phyloP scores from a whole-genome alignment of 2,113 vertebrate species.

The Crotophaga sulcirostris region DNA sequence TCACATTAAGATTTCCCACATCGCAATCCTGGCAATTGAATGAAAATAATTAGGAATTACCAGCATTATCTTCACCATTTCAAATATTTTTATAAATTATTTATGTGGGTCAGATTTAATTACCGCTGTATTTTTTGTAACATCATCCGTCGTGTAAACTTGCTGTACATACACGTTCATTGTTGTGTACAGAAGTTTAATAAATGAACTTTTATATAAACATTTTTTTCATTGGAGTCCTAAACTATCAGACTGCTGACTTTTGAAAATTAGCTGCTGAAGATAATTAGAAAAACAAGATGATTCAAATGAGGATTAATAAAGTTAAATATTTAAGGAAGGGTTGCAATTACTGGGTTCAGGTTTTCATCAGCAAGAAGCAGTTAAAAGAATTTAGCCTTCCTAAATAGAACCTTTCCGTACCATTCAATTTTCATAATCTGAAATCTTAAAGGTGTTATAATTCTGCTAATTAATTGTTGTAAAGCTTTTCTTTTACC shows the following conservation, averaged over 20 bases:
- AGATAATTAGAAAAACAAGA: not conserved
- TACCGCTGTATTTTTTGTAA: slow-evolving; percentile 75
- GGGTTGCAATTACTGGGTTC: not conserved
- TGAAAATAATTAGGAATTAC: slow-evolving; percentile 69
- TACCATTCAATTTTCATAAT: not conserved
- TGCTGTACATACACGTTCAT: slow-evolving; percentile 66
- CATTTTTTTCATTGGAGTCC: not conserved
- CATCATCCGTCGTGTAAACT: slow-evolving; percentile 62
- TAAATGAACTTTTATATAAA: slow-evolving; percentile 75
- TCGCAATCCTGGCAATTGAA: slow-evolving; percentile 51
- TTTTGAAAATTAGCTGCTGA: not conserved
- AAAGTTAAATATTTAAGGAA: not conserved
- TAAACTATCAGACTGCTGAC: not conserved
- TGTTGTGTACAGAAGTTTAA: slow-evolving; percentile 78
- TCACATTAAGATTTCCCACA: slow-evolving; percentile 54
- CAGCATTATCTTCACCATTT: slow-evolving; percentile 60
- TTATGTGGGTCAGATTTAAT: slow-evolving; percentile 73
- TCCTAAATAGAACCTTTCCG: not conserved
- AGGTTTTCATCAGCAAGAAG: not conserved
- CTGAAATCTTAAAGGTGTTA: not conserved
- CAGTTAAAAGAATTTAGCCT: not conserved
- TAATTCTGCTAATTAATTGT: not conserved
- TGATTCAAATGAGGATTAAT: not conserved
- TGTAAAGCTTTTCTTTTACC: not conserved
- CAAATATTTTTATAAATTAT: slow-evolving; percentile 79